Base-by-base conservation (phyloP, 1,140 invertebrate genomes). In the Cardiocondyla obscurior region DNA sequence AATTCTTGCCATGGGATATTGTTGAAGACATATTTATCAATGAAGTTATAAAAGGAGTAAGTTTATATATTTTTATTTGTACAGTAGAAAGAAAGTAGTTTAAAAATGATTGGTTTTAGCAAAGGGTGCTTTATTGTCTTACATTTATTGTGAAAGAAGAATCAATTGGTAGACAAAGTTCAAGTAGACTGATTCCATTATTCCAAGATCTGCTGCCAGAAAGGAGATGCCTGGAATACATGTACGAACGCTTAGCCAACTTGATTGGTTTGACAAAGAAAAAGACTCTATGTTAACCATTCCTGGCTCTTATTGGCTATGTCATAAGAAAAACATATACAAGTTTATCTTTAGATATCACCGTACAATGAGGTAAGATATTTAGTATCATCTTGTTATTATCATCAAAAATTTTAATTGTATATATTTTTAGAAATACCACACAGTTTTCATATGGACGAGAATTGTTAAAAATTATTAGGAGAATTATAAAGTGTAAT, bases 1-100 rank as follows among this genome's bases (percentile, higher is more conserved):
- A 92, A 82, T 95, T 95, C 85, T 92, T 96, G 85, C 93, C 95
- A 55, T 94, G 94, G 89, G 92, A 94, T 8, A 92, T 90, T 60
- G 91, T 96, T n/a, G 90, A 95, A 69, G 94, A 95, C 89, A 89
- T 96, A 74, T 94, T 95, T 79, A 95, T 96, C 19, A 95, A 96
- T 89, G 95, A 96, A 93, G 95, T 96, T 39, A 95, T 96, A 82
- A 93, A 92, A 81, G 93, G 94, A 90, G 95, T 96, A 90, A 84
- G 87, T 92, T 85, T 64, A 62, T 53, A 33, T 44, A 55, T 46
- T 25, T 46, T 8, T 1, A 60, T 69, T 22, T 53, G n/a, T 25
- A 8, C 2, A 58, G 22, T 42, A 22, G 5, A 36, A 44, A 19
- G n/a, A 39, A 33, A 16, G 12, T 53, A 8, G 62, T 36, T 46